Conservation (phyloP, 2,888 invertebrate genomes). For the Idaea aversata region DNA sequence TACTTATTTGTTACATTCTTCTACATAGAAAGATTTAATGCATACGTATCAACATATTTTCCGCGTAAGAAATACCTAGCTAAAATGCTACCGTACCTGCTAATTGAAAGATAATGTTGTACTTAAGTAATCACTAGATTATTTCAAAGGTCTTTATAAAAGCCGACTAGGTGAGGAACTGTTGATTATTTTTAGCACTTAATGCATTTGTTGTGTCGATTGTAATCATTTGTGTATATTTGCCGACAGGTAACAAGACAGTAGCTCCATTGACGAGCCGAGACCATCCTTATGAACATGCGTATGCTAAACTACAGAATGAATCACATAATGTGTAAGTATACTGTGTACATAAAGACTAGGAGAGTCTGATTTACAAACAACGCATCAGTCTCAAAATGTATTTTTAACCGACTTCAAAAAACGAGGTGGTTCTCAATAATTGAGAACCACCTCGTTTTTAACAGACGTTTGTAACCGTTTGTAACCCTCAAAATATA, state of each 20-base stretch:
- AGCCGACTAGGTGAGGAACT: not conserved
- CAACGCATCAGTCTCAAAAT: too few relatives aligned
- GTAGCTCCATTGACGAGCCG: constrained; percentile 60
- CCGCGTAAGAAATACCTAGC: not conserved
- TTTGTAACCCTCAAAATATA: too few relatives aligned
- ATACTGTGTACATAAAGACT: constrained; percentile 2
- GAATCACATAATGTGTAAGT: constrained; percentile 68
- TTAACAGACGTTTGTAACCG: too few relatives aligned
- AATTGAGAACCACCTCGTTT: too few relatives aligned
- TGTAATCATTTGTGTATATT: constrained; percentile 9
- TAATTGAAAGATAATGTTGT: constrained; percentile 13
- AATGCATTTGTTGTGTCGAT: constrained; percentile 12
- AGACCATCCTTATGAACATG: constrained; percentile 86
- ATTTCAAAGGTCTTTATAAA: not conserved
- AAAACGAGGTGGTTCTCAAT: too few relatives aligned
- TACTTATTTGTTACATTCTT: not conserved
- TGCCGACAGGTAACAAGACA: constrained; percentile 55
- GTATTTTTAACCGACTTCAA: too few relatives aligned
- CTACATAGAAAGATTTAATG: not conserved
- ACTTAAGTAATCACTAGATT: constrained; percentile 5
- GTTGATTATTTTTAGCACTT: not conserved
- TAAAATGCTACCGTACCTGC: not conserved
- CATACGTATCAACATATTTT: not conserved
- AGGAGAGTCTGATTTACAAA: too few relatives aligned
- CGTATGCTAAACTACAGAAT: constrained; percentile 86